phyloP scores from a whole-genome alignment of 2,888 invertebrate species.

The Metellina segmentata region DNA sequence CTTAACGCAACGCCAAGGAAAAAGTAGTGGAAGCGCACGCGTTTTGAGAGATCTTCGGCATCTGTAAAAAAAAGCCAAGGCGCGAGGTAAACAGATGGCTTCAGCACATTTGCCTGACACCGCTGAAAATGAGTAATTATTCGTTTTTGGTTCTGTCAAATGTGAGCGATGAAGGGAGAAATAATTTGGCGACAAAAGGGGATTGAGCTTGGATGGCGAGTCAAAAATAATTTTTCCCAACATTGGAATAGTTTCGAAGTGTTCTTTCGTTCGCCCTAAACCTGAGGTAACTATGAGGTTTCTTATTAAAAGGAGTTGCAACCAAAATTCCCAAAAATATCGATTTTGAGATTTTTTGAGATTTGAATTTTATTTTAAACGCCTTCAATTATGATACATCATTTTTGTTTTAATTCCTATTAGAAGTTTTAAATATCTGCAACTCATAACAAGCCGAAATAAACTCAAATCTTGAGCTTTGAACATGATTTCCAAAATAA shows the following conservation, averaged over 20 bases:
- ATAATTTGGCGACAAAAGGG: constrained; percentile 38
- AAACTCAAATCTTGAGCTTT: no score
- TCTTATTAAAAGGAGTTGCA: neutral
- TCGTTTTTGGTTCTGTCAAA: constrained; percentile 68
- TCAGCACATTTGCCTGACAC: constrained; percentile 29
- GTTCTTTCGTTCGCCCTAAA: constrained; percentile 26
- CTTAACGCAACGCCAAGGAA: neutral
- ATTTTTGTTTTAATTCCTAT: no score
- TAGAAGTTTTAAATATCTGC: no score
- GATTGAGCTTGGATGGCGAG: constrained; percentile 6
- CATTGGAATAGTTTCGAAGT: constrained; percentile 23
- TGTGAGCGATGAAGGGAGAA: constrained; percentile 45
- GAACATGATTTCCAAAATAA: no score
- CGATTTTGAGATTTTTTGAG: no score
- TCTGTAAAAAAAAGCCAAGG: constrained; percentile 5
- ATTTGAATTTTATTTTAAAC: no score
- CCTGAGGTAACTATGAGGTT: constrained; percentile 7
- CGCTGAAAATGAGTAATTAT: constrained; percentile 61
- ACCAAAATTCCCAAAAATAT: no score
- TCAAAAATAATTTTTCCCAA: constrained; percentile 29
- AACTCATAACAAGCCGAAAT: no score
- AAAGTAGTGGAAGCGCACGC: no score
- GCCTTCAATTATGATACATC: no score
- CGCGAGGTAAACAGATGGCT: constrained; percentile 40
- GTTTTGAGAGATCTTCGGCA: no score